Evolutionary conservation across 2,113 vertebrate genomes (phyloP).

Genomic region (Odontesthes bonariensis): DNA sequence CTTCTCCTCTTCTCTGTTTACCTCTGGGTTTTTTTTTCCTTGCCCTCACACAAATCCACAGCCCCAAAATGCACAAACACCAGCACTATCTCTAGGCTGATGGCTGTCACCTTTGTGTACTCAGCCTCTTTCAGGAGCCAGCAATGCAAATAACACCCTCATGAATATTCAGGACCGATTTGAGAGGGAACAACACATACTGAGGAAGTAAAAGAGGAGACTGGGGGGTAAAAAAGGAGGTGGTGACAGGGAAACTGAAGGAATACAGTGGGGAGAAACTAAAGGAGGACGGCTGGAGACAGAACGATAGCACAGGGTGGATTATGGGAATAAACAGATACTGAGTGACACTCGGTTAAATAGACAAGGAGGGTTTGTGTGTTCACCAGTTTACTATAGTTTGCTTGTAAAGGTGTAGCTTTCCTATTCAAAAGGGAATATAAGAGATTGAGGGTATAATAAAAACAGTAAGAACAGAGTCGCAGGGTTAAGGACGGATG

Average conservation of each 20-base stretch:
- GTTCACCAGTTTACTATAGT: conserved; percentile 3
- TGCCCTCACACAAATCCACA: conserved; percentile 37
- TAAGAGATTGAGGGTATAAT: neutral
- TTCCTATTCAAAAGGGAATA: neutral
- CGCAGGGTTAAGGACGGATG: too few species aligned
- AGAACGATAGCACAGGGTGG: conserved; percentile 52
- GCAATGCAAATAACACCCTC: conserved; percentile 77
- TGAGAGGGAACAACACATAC: conserved; percentile 49
- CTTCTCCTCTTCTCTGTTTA: conserved; percentile 28
- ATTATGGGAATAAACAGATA: conserved; percentile 61
- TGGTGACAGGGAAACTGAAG: conserved; percentile 56
- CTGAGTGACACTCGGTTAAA: conserved; percentile 38
- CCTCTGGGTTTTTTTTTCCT: conserved; percentile 44
- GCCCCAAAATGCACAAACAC: conserved; percentile 59
- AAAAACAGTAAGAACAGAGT: neutral
- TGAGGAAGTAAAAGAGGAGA: conserved; percentile 15
- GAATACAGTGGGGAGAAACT: conserved; percentile 36
- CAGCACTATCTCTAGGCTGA: conserved; percentile 65
- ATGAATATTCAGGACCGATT: conserved; percentile 75
- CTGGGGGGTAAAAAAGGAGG: conserved; percentile 27
- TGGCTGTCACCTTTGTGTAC: conserved; percentile 77
- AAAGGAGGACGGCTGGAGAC: conserved; percentile 23
- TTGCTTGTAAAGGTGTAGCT: neutral
- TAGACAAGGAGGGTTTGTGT: conserved; percentile 13
- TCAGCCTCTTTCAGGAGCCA: conserved; percentile 73